Evolutionary conservation across 2,113 vertebrate genomes (phyloP), one percentile per base, ranked within the genome.

Genomic region (Lampris megalopsis): DNA sequence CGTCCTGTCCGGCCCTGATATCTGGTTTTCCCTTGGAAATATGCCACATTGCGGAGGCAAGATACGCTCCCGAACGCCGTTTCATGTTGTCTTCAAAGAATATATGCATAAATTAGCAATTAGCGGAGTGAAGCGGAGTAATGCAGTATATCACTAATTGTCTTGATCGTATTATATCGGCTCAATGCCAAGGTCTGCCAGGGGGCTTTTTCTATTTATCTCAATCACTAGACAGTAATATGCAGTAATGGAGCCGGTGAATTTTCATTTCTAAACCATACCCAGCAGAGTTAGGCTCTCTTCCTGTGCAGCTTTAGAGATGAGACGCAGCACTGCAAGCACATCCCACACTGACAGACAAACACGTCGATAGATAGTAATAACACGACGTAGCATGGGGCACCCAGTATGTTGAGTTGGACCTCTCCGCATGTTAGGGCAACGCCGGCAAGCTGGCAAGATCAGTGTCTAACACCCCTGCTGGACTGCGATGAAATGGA

Each of bases 91-190:
- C 24, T 24, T 24, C 24, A 82, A 84, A 86, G 6, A 70, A 74
- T 60, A 83, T 73, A 80, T 72, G 85, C 85, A 89, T 86, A 85
- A 62, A 86, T 89, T 73, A 89, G 82, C 78, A 79, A 67, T 83
- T 75, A 85, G 86, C 68, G 41, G 61, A 77, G 75, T 70, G 57
- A 56, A 68, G 53, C 83, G 58, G 81, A 79, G 71, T 53, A 81
- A 74, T 24, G 77, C 52, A 65, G 59, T 75, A 67, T 75, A 52
- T 56, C 69, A 48, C 73, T 71, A 76, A 60, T 64, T 58, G 38
- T 69, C 57, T 70, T 24, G 13, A 68, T 71, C 58, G 64, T 72
- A 78, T 10, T 52, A 79, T 64, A 68, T 56, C 47, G 78, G 67
- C 73, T 76, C n/a, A 62, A 74, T 64, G 49, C 60, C 61, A 49